A percentile compares a stretch with the other conserved stretches of the same genome.
These are phyloP conservation scores for Xestia c-nigrum DNA, from an alignment of 2,888 invertebrate species.

Conservation along the genomic window DNA sequence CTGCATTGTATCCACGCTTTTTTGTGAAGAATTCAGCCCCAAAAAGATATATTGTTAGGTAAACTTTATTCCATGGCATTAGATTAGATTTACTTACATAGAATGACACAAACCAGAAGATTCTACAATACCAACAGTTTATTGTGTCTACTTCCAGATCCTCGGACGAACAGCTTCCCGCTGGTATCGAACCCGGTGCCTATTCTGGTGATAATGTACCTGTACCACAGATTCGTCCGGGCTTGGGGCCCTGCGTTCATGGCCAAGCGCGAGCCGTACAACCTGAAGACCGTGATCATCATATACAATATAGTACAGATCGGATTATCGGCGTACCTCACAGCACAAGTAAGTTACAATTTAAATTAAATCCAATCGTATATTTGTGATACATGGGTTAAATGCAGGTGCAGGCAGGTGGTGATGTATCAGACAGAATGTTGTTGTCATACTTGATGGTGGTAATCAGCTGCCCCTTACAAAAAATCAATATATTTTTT, in stretches of 20 bases:
- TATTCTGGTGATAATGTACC: conserved; percentile 82
- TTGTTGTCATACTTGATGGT: background rate
- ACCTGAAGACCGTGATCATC: conserved; percentile 91
- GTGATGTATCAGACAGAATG: background rate
- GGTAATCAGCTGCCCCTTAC: too few relatives aligned
- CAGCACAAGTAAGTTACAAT: conserved; percentile 85
- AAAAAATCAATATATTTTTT: too few relatives aligned
- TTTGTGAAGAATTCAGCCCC: background rate
- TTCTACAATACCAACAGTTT: background rate
- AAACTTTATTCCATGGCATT: background rate
- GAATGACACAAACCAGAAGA: background rate
- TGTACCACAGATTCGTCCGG: conserved; percentile 90
- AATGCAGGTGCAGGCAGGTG: too few relatives aligned
- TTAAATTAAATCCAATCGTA: too few relatives aligned
- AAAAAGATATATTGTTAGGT: background rate
- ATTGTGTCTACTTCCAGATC: conserved; percentile 86
- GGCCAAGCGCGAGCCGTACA: conserved; percentile 91
- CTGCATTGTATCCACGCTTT: too few relatives aligned
- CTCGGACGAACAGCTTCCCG: conserved; percentile 89
- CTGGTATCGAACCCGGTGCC: conserved; percentile 87
- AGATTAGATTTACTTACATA: background rate
- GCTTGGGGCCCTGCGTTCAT: conserved; percentile 92
- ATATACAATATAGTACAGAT: conserved; percentile 93
- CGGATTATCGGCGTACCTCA: conserved; percentile 82
- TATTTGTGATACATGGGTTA: too few relatives aligned